A percentile compares a stretch with the other conserved stretches of the same genome.
These are phyloP conservation scores for Myotis yumanensis DNA, from an alignment of 2,113 vertebrate species.

Conservation along the genomic window DNA sequence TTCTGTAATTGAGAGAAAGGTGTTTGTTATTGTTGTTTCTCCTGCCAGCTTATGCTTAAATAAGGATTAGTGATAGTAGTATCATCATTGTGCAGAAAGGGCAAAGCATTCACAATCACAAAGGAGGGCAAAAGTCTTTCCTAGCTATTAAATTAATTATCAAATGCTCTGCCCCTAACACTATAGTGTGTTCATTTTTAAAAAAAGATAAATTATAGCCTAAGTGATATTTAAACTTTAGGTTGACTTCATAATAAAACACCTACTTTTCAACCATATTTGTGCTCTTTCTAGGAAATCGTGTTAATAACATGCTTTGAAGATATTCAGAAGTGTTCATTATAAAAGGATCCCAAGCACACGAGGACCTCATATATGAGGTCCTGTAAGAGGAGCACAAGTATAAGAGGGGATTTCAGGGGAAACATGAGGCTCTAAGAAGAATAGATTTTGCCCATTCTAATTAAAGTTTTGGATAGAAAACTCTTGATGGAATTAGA, in stretches of 20 bases:
- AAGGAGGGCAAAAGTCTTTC: background rate
- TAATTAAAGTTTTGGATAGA: background rate
- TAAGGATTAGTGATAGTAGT: background rate
- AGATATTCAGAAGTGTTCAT: background rate
- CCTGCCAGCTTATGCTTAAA: background rate
- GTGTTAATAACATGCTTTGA: background rate
- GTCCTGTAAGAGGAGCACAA: background rate
- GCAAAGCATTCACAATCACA: background rate
- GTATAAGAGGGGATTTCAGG: background rate
- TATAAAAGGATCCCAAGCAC: background rate
- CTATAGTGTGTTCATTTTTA: background rate
- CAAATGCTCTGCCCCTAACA: background rate
- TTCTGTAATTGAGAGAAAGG: background rate
- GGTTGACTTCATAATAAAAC: background rate
- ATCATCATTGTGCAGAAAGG: background rate
- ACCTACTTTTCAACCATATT: background rate
- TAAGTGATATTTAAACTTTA: constrained; percentile 29
- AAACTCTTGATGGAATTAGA: constrained; percentile 25
- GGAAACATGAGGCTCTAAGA: background rate
- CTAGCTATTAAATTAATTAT: background rate
- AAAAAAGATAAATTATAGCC: background rate
- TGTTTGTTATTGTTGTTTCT: constrained; percentile 24
- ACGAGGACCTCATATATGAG: background rate
- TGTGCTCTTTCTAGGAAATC: background rate
- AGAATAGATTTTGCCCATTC: background rate